Evolutionary conservation across 2,888 invertebrate genomes (phyloP).

Genomic region (Sericinus montela): DNA sequence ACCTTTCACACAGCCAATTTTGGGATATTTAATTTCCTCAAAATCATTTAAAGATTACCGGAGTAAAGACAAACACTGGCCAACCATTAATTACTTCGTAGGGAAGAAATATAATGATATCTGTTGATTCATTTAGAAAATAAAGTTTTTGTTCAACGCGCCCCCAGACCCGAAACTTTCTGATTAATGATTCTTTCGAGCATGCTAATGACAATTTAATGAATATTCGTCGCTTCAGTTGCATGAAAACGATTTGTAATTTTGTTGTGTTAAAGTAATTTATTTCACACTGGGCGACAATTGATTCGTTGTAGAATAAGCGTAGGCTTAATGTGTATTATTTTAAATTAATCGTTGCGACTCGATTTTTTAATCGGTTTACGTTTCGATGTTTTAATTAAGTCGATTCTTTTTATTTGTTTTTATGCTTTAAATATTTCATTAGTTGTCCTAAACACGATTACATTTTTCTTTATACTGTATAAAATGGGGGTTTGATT

Average conservation of each 20-base stretch:
- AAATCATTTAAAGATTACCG: neutral
- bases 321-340: neutral
- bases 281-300: neutral
- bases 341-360: no score
- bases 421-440: no score
- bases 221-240: conserved; percentile 4
- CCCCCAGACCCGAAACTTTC: neutral
- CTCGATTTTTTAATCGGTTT: no score
- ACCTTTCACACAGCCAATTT: no score
- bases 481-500: no score
- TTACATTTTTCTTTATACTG: no score
- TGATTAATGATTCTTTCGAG: conserved; percentile 10
- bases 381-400: no score
- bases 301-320: neutral
- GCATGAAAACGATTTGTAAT: neutral
- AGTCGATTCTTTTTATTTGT: no score
- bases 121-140: conserved; percentile 9
- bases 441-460: no score
- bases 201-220: conserved; percentile 12
- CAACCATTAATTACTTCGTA: neutral
- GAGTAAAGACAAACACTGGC: neutral
- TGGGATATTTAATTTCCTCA: no score
- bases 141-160: conserved; percentile 1
- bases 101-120: conserved; percentile 2
- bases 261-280: neutral